These are phyloP conservation scores for Drosophila mayaguana DNA, from an alignment of 2,888 invertebrate genomes.

Conservation along the genomic window DNA sequence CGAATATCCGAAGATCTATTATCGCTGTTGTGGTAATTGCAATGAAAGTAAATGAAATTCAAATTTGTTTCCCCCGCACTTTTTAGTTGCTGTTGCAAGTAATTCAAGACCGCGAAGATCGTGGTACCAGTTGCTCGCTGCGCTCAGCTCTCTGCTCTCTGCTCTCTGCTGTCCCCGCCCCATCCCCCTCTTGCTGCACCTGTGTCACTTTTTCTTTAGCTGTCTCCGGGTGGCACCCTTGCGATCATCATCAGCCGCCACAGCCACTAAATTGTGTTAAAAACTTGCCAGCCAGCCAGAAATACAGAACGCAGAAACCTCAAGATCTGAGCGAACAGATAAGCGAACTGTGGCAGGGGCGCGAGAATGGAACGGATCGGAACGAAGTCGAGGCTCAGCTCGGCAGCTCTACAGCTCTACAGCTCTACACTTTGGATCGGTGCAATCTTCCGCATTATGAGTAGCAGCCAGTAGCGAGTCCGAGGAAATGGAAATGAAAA, in stretches of 20 bases:
- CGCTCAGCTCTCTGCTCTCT: background rate
- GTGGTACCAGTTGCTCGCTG: background rate
- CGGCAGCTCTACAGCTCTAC: slow-evolving; percentile 28
- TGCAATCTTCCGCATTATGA: slow-evolving; percentile 81
- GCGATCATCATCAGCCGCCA: slow-evolving; percentile 52
- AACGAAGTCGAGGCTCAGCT: slow-evolving; percentile 41
- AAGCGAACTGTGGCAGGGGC: slow-evolving; percentile 58
- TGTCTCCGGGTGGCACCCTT: slow-evolving; percentile 58
- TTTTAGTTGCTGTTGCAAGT: slow-evolving; percentile 57
- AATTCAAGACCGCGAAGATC: slow-evolving; percentile 66
- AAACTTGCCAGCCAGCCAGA: slow-evolving; percentile 63
- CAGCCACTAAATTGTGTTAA: slow-evolving; percentile 78
- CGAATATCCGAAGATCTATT: background rate
- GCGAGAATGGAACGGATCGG: slow-evolving; percentile 59
- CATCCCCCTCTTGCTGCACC: slow-evolving; percentile 1
- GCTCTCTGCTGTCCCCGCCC: background rate
- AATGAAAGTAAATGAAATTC: slow-evolving; percentile 74
- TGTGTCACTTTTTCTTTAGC: slow-evolving; percentile 31
- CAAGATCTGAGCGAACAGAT: slow-evolving; percentile 71
- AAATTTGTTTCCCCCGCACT: slow-evolving; percentile 71
- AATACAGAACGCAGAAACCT: slow-evolving; percentile 80
- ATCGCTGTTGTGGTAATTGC: slow-evolving; percentile 48
- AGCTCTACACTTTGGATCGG: slow-evolving; percentile 45
- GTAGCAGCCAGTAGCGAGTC: slow-evolving; percentile 50
- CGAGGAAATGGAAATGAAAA: slow-evolving; percentile 77